Conservation (phyloP, 2,113 vertebrate genomes). For the Nothobranchius furzeri region DNA sequence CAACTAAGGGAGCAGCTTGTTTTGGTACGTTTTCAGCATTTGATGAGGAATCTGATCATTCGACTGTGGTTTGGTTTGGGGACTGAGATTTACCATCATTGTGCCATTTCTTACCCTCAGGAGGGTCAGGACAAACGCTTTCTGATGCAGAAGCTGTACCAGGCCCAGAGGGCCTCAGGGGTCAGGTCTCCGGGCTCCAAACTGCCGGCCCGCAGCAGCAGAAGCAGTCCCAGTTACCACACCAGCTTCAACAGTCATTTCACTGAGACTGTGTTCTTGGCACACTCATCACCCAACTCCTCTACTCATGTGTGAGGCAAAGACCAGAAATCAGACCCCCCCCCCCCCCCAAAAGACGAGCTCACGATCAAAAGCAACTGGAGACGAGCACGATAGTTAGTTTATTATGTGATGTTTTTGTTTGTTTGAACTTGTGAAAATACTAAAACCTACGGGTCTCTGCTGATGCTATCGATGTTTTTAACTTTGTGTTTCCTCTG, state of each 20-base stretch:
- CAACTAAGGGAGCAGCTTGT: conserved; percentile 89
- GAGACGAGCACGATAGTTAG: background rate
- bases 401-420: too few relatives aligned
- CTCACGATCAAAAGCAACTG: conserved; percentile 2
- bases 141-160: conserved; percentile 86
- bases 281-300: conserved; percentile 52
- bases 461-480: background rate
- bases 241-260: conserved; percentile 66
- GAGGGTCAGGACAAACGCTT: conserved; percentile 89
- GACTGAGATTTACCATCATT: background rate
- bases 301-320: conserved; percentile 69
- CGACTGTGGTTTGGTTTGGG: background rate
- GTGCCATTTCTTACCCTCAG: conserved; percentile 64
- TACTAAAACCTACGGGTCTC: conserved; percentile 1
- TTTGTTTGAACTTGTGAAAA: conserved; percentile 4
- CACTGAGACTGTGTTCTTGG: conserved; percentile 56
- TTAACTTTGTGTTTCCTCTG: background rate
- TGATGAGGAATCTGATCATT: background rate
- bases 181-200: conserved; percentile 15
- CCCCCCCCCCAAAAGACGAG: background rate
- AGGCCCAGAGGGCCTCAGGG: conserved; percentile 75
- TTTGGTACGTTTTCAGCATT: conserved; percentile 83
- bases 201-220: conserved; percentile 7
- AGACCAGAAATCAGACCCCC: accelerated
- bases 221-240: conserved; percentile 57